phyloP scores from a whole-genome alignment of 2,113 vertebrate genomes.

The Donacobius atricapilla region DNA sequence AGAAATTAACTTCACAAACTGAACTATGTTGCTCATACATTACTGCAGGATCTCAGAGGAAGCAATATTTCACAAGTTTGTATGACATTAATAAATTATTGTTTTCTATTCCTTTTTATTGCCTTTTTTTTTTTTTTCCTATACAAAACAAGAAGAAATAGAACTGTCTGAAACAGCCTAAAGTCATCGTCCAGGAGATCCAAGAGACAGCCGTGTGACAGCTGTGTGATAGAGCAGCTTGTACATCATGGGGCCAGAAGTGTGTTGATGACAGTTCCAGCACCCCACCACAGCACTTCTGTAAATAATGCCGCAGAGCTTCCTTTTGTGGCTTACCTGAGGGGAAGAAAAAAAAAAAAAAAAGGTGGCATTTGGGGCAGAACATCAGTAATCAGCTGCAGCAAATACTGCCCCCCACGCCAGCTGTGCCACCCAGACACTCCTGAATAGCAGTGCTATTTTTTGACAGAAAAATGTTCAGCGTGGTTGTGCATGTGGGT shows the following conservation, averaged over 20 bases:
- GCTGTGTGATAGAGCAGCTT: background rate
- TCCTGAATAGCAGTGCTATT: accelerated
- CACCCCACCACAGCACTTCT: accelerated
- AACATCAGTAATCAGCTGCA: background rate
- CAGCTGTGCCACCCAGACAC: background rate
- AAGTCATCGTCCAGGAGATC: background rate
- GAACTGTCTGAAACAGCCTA: background rate
- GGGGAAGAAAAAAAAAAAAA: background rate
- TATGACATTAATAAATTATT: background rate
- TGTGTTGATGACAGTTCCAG: background rate
- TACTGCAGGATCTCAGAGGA: background rate
- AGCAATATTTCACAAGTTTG: constrained; percentile 52
- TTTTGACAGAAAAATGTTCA: background rate
- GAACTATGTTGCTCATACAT: constrained; percentile 36
- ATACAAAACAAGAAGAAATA: background rate
- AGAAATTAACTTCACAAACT: constrained; percentile 51
- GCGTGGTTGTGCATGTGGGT: accelerated
- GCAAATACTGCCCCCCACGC: background rate
- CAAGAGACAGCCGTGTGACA: background rate
- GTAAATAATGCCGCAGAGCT: background rate
- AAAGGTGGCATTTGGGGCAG: background rate
- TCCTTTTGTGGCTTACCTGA: background rate
- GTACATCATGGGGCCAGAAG: background rate
- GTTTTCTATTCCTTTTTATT: background rate
- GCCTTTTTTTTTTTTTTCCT: background rate